Evolutionary conservation across 53 echinoderm and acorn worm species (phyloP).

Genomic region (Antedon mediterranea): DNA sequence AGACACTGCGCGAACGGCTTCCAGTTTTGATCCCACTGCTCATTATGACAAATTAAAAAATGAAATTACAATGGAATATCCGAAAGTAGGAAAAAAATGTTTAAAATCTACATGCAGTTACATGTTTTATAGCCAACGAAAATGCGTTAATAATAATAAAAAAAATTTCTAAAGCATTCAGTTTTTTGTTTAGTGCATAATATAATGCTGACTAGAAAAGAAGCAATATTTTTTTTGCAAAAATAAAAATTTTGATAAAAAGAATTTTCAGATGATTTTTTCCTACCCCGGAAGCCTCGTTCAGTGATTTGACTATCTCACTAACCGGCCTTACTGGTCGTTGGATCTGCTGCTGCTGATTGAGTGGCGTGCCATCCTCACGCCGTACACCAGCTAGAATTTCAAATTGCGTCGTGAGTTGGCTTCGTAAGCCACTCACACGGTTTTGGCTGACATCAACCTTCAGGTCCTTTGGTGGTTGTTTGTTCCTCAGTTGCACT

Average conservation of each 20-base stretch:
- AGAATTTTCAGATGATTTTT: not conserved
- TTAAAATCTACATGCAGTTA: not conserved
- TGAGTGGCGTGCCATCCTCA: not conserved
- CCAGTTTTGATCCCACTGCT: not conserved
- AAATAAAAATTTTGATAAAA: not conserved
- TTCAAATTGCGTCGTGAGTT: not conserved
- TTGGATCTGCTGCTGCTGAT: not conserved
- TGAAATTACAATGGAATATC: not conserved
- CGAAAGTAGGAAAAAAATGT: not conserved
- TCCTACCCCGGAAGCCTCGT: not conserved
- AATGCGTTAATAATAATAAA: not conserved
- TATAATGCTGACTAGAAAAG: not conserved
- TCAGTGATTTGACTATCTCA: not conserved
- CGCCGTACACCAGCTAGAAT: not conserved
- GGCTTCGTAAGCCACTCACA: not conserved
- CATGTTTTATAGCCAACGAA: not conserved
- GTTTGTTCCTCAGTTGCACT: not conserved
- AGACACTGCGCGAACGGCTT: not conserved
- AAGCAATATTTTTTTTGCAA: not conserved
- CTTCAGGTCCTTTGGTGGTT: too few species aligned
- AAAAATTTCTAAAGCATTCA: not conserved
- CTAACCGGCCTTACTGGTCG: constrained; percentile 1
- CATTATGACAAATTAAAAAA: not conserved
- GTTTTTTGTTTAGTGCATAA: not conserved
- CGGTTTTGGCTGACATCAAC: not conserved